Evolutionary conservation across 2,113 vertebrate species (phyloP).

Genomic region (Nothoprocta perdicaria): DNA sequence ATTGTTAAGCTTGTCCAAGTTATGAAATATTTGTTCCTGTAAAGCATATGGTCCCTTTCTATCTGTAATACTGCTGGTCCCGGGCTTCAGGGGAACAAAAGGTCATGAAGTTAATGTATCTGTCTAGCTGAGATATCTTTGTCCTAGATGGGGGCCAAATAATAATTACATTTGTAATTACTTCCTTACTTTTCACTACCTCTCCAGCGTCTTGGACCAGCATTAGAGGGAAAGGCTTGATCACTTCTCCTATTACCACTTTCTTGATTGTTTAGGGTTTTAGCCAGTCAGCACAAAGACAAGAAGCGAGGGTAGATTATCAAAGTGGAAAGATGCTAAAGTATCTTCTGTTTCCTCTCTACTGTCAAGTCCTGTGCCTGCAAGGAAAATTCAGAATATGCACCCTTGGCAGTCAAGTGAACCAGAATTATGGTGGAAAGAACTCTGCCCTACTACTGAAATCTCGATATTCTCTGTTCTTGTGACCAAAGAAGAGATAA

Average conservation of each 20-base stretch:
- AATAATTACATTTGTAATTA: not conserved
- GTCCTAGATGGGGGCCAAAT: not conserved
- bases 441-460: not conserved
- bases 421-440: not conserved
- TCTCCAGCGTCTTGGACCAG: not conserved
- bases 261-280: not conserved
- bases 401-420: not conserved
- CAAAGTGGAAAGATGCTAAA: not conserved
- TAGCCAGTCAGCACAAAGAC: not conserved
- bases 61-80: not conserved
- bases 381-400: not conserved
- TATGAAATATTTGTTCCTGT: not conserved
- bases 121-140: not conserved
- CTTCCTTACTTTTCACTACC: not conserved
- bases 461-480: slow-evolving; percentile 16
- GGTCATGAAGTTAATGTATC: not conserved
- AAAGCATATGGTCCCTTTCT: not conserved
- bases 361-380: not conserved
- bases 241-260: not conserved
- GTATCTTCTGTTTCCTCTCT: not conserved
- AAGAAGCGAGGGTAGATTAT: not conserved
- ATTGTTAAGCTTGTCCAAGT: not conserved
- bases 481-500: slow-evolving; percentile 31
- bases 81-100: not conserved
- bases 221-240: not conserved